phyloP scores from a whole-genome alignment of 1,140 invertebrate species.

The Zaprionus ornatus region DNA sequence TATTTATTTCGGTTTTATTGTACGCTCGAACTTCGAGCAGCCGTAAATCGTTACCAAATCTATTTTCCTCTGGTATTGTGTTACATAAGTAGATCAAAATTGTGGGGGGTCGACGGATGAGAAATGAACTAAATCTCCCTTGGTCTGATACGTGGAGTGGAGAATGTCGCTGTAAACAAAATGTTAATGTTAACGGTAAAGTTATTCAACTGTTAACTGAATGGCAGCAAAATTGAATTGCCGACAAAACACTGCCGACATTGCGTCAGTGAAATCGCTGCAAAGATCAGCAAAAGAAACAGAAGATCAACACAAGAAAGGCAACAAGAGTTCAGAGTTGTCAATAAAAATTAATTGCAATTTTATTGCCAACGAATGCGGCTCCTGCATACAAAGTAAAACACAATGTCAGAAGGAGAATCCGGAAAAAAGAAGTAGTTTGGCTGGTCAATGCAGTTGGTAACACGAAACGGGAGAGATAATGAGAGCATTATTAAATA shows the following conservation, averaged over 20 bases:
- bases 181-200: not conserved
- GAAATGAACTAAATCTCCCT: not conserved
- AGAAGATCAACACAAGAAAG: constrained; percentile 28
- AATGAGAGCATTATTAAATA: not conserved
- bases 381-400: constrained; percentile 74
- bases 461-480: not conserved
- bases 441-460: constrained; percentile 19
- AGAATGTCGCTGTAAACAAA: not conserved
- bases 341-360: constrained; percentile 81
- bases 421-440: constrained; percentile 20
- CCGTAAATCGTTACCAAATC: constrained; percentile 71
- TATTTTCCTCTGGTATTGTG: constrained; percentile 39
- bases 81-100: constrained; percentile 40
- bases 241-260: constrained; percentile 33
- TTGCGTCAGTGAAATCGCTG: constrained; percentile 54
- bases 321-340: constrained; percentile 74
- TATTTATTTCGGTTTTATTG: constrained; percentile 77
- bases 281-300: constrained; percentile 44
- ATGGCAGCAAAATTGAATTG: not conserved
- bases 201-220: not conserved
- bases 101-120: constrained; percentile 41
- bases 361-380: constrained; percentile 68
- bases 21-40: constrained; percentile 57
- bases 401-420: not conserved
- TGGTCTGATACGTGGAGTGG: not conserved